phyloP scores from a whole-genome alignment of 2,888 invertebrate species.

The Drosophila tripunctata region DNA sequence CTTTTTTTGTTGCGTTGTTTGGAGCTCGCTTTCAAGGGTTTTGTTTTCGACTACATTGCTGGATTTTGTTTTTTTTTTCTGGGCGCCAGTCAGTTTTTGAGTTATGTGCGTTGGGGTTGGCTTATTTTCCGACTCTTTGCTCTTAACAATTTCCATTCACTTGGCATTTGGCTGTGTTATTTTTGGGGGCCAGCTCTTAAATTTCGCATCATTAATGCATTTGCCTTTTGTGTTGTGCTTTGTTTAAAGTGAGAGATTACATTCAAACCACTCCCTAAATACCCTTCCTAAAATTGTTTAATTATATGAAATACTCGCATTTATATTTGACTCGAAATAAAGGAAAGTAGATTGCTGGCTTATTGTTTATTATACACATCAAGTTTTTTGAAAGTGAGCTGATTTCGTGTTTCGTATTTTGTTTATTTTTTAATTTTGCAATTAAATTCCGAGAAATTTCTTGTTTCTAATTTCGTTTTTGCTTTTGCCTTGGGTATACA shows the following conservation, averaged over 20 bases:
- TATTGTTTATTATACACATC: neutral
- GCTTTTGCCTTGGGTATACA: slow-evolving; percentile 8
- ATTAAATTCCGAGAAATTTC: slow-evolving; percentile 22
- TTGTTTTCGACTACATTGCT: slow-evolving; percentile 27
- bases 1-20: slow-evolving; percentile 2
- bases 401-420: slow-evolving; percentile 7
- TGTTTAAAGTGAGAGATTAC: slow-evolving; percentile 29
- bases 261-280: neutral
- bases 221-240: slow-evolving; percentile 9
- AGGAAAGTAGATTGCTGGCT: neutral
- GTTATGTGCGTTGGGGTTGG: slow-evolving; percentile 66
- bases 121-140: slow-evolving; percentile 69
- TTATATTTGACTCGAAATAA: neutral
- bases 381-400: slow-evolving; percentile 2
- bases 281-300: neutral
- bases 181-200: slow-evolving; percentile 64
- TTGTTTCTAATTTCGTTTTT: slow-evolving; percentile 2
- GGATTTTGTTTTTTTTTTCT: slow-evolving; percentile 38
- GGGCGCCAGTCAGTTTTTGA: slow-evolving; percentile 62
- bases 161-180: slow-evolving; percentile 57
- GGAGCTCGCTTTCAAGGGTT: slow-evolving; percentile 38
- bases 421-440: slow-evolving; percentile 38
- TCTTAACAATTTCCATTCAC: slow-evolving; percentile 67
- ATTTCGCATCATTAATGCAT: slow-evolving; percentile 50
- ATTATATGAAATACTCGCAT: neutral